phyloP scores from a whole-genome alignment of 23 tunicate species.

The Diplosoma virens region DNA sequence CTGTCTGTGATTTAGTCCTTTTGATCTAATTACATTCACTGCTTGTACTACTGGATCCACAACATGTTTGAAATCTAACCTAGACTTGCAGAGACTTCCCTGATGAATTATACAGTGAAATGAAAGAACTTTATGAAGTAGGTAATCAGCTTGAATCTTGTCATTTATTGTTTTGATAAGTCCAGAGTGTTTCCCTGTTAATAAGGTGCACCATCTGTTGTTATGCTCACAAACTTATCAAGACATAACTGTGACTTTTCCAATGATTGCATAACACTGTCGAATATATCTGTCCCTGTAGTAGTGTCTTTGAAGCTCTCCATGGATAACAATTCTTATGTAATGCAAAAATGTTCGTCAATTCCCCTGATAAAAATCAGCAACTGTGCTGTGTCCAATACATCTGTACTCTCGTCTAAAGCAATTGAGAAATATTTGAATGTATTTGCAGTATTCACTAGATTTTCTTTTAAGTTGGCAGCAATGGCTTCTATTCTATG shows the following conservation, averaged over 20 bases:
- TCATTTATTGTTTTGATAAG: slow-evolving; percentile 14
- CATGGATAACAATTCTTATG: slow-evolving; percentile 25
- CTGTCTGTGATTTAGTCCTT: slow-evolving; percentile 46
- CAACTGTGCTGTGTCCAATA: too few species aligned
- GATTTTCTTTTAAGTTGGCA: too few species aligned
- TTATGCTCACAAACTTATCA: slow-evolving; percentile 1
- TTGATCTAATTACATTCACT: slow-evolving; percentile 32
- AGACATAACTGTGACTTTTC: slow-evolving; percentile 9
- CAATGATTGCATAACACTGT: slow-evolving; percentile 1
- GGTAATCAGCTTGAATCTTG: slow-evolving; percentile 8
- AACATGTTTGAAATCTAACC: slow-evolving; percentile 25
- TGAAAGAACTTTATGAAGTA: not conserved
- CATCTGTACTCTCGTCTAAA: too few species aligned
- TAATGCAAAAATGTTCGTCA: slow-evolving; percentile 25
- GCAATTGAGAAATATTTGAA: too few species aligned
- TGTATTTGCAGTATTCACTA: too few species aligned
- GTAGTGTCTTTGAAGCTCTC: slow-evolving; percentile 48
- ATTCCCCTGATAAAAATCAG: too few species aligned
- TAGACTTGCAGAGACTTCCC: slow-evolving; percentile 7
- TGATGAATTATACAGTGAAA: slow-evolving; percentile 13
- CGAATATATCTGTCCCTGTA: slow-evolving; percentile 30
- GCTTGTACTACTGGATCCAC: slow-evolving; percentile 19
- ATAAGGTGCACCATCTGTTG: slow-evolving; percentile 43
- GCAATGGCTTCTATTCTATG: too few species aligned
- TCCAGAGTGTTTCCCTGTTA: slow-evolving; percentile 42